Percentiles rank a stretch among this genome's conserved stretches.
These are phyloP conservation scores for Eulithis prunata DNA, from an alignment of 2,888 invertebrate species.

Conservation along the genomic window DNA sequence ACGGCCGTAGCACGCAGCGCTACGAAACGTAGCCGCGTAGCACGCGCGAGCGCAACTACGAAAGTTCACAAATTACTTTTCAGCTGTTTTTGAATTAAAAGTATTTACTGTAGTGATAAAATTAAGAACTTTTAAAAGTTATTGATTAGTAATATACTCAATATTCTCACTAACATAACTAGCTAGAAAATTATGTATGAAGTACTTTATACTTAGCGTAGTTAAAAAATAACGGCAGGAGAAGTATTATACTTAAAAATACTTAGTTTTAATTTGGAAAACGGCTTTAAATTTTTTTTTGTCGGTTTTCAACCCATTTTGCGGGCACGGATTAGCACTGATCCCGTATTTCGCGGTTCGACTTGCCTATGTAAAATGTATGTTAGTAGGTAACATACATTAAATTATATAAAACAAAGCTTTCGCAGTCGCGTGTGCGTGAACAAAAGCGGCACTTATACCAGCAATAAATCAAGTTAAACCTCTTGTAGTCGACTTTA, in stretches of 20 bases:
- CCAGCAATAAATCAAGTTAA: conserved; percentile 16
- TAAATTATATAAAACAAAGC: conserved; percentile 4
- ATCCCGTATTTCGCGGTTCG: not conserved
- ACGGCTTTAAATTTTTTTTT: not conserved
- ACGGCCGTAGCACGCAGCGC: conserved; percentile 50
- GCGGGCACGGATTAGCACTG: not conserved
- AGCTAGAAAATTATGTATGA: not conserved
- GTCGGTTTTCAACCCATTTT: too few relatives aligned
- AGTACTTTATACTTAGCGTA: too few relatives aligned
- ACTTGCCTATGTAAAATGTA: not conserved
- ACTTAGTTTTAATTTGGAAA: not conserved
- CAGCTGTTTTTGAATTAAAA: conserved; percentile 8
- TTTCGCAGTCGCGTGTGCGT: not conserved
- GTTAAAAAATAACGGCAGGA: not conserved
- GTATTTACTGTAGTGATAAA: not conserved
- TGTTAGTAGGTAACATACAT: not conserved
- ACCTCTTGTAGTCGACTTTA: conserved; percentile 21
- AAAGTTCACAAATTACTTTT: conserved; percentile 43
- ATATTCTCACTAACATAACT: too few relatives aligned
- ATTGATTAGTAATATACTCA: not conserved
- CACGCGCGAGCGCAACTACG: conserved; percentile 41
- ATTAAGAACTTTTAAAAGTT: conserved; percentile 7
- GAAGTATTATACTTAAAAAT: not conserved
- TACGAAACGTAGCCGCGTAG: conserved; percentile 49
- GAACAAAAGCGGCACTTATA: conserved; percentile 16